phyloP scores from a whole-genome alignment of 2,797 vertebrate species.

The Sciurus carolinensis region DNA sequence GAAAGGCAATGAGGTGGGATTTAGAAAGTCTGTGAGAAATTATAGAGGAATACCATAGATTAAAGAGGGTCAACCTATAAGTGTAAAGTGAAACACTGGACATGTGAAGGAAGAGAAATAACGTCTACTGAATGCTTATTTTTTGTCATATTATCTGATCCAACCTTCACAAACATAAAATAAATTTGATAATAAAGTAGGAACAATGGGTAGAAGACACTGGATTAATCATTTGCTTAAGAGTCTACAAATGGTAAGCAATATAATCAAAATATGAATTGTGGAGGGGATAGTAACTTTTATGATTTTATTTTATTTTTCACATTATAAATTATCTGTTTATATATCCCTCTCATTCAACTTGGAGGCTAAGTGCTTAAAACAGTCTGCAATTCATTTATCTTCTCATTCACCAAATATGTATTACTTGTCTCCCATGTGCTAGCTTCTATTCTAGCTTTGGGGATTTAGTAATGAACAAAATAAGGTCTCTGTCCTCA shows the following conservation, averaged over 20 bases:
- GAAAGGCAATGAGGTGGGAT: not conserved
- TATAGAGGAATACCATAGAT: not conserved
- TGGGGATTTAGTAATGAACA: not conserved
- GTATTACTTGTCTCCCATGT: not conserved
- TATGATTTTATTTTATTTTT: conserved; percentile 24
- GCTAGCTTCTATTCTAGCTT: not conserved
- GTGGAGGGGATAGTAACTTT: not conserved
- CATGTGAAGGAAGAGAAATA: not conserved
- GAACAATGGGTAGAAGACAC: not conserved
- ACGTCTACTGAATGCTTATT: not conserved
- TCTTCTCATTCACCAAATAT: not conserved
- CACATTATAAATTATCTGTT: not conserved
- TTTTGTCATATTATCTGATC: not conserved
- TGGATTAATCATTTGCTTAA: not conserved
- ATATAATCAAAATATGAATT: not conserved
- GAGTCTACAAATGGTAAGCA: not conserved
- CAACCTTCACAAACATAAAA: not conserved
- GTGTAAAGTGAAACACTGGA: not conserved
- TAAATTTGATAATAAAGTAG: not conserved
- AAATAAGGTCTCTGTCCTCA: not conserved
- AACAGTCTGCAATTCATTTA: not conserved
- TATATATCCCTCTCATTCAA: conserved; percentile 20
- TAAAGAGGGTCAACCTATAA: not conserved
- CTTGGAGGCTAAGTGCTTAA: not conserved
- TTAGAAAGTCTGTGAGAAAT: not conserved